Evolutionary conservation across 1,140 invertebrate genomes (phyloP).

Genomic region (Camponotus vicinus): DNA sequence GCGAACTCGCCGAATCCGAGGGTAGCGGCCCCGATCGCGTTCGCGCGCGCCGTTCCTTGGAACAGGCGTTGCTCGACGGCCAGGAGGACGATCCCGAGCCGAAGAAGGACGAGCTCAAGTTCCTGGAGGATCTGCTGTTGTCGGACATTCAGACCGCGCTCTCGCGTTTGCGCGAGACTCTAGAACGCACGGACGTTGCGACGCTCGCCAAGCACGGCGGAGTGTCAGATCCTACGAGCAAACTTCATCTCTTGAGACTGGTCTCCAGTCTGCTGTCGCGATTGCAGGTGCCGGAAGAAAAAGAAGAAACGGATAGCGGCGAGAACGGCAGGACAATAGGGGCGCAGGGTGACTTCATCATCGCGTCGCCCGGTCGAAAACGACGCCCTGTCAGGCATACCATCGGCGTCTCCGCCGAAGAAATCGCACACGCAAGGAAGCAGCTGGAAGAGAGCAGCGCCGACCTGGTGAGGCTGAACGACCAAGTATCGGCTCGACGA

Average conservation of each 20-base stretch:
- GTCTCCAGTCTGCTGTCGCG: slow-evolving; percentile 92
- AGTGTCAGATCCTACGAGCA: slow-evolving; percentile 85
- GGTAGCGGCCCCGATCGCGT: slow-evolving; percentile 76
- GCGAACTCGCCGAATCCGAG: slow-evolving; percentile 75
- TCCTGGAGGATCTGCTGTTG: slow-evolving; percentile 87
- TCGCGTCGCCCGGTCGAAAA: slow-evolving; percentile 71
- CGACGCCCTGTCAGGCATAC: slow-evolving; percentile 90
- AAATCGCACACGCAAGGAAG: slow-evolving; percentile 91
- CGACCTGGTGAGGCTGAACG: slow-evolving; percentile 44
- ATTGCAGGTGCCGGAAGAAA: slow-evolving; percentile 86
- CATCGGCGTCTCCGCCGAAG: slow-evolving; percentile 92
- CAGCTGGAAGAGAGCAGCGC: slow-evolving; percentile 88
- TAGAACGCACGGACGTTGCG: slow-evolving; percentile 87
- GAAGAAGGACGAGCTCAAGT: slow-evolving; percentile 79
- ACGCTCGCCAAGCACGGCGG: slow-evolving; percentile 84
- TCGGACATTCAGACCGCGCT: slow-evolving; percentile 93
- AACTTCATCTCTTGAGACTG: slow-evolving; percentile 90
- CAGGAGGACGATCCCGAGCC: slow-evolving; percentile 56
- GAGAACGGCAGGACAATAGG: background rate
- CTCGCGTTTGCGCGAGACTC: slow-evolving; percentile 90
- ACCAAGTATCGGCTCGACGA: slow-evolving; percentile 43
- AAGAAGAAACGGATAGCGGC: slow-evolving; percentile 70
- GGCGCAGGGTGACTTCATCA: background rate
- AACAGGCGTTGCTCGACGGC: slow-evolving; percentile 53
- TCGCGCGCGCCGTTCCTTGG: slow-evolving; percentile 70